Percentiles rank a stretch among this genome's conserved stretches.
Conservation (phyloP, 2,888 invertebrate species). For the Andrena dorsata region DNA sequence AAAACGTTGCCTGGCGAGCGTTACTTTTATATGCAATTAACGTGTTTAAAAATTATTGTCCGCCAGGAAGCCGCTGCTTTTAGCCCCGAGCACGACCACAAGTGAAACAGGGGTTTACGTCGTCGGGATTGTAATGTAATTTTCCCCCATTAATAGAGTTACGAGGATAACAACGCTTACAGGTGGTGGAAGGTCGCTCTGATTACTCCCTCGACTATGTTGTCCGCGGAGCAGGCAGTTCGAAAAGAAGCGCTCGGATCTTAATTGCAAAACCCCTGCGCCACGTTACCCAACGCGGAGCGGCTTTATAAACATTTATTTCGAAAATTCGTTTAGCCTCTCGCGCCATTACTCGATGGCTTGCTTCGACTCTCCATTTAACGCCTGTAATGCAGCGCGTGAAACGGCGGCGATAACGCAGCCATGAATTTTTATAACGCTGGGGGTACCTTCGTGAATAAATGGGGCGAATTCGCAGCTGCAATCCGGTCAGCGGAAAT, state of each 20-base stretch:
- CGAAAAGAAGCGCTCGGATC: neutral
- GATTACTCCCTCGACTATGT: neutral
- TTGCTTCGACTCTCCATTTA: too few relatives aligned
- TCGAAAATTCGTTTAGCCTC: neutral
- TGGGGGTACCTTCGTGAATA: too few relatives aligned
- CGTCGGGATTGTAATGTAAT: constrained; percentile 20
- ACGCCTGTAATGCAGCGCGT: too few relatives aligned
- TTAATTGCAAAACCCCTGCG: neutral
- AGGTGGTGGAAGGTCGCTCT: neutral
- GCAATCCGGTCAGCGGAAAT: too few relatives aligned
- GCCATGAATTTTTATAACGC: too few relatives aligned
- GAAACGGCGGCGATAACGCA: too few relatives aligned
- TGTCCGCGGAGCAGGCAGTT: neutral
- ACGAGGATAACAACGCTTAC: constrained; percentile 6
- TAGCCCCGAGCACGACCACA: neutral
- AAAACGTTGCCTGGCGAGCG: neutral
- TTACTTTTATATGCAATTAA: constrained; percentile 26
- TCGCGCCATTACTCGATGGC: neutral
- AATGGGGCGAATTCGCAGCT: too few relatives aligned
- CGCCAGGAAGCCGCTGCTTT: neutral
- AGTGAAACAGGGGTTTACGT: neutral
- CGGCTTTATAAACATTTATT: neutral
- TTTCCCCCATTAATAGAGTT: constrained; percentile 17
- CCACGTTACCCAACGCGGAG: neutral
- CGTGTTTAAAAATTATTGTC: constrained; percentile 35